A percentile compares a stretch with the other conserved stretches of the same genome.
Evolutionary conservation across 1,140 invertebrate species (phyloP).

Genomic region (Plectrocnemia conspersa): DNA sequence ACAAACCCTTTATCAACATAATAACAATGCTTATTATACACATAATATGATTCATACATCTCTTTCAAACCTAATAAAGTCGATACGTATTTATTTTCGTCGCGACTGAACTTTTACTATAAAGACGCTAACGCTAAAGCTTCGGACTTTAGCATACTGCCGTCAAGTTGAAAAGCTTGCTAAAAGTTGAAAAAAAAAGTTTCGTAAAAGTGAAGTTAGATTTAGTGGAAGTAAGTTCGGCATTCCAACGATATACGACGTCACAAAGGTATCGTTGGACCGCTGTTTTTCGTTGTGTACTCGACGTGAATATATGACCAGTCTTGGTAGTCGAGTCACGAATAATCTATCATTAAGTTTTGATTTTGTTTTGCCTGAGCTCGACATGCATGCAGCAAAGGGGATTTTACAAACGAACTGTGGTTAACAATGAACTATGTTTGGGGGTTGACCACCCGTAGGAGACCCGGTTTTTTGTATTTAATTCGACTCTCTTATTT

Average conservation of each 20-base stretch:
- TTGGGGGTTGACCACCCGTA: too few relatives aligned
- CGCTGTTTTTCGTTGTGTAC: constrained; percentile 23
- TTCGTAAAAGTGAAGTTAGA: constrained; percentile 6
- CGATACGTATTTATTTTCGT: too few relatives aligned
- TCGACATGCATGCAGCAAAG: background rate
- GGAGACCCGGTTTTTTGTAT: too few relatives aligned
- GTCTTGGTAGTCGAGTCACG: constrained; percentile 26
- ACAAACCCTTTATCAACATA: too few relatives aligned
- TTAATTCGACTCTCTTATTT: too few relatives aligned
- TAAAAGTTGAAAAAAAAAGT: background rate
- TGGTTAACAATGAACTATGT: too few relatives aligned
- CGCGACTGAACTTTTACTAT: too few relatives aligned
- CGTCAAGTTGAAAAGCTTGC: background rate
- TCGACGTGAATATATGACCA: constrained; percentile 32
- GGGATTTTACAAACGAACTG: too few relatives aligned
- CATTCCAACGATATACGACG: constrained; percentile 16
- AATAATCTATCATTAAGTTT: constrained; percentile 33
- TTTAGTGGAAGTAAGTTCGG: constrained; percentile 6
- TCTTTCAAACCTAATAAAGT: too few relatives aligned
- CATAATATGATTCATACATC: too few relatives aligned
- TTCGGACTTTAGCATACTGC: constrained; percentile 9
- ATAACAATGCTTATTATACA: too few relatives aligned
- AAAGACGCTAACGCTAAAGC: background rate
- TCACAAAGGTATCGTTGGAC: constrained; percentile 24
- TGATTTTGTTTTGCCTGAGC: constrained; percentile 25